Evolutionary conservation across 2,797 vertebrate genomes (phyloP), one percentile per base, ranked within the genome.

Genomic region (Peromyscus aztecus): DNA sequence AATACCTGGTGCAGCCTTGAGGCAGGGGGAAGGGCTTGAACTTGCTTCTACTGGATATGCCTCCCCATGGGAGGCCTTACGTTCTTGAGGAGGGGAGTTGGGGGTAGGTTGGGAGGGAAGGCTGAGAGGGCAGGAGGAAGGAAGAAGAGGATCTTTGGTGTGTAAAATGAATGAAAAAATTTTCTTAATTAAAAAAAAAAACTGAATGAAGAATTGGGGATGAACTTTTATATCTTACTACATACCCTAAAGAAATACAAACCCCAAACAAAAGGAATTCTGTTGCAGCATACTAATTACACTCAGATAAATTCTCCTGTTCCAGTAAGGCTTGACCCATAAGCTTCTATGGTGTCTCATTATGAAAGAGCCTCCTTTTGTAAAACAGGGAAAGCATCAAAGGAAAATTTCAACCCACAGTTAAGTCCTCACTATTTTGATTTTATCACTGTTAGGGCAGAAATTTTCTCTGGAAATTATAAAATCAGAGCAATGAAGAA

Each of bases 391-490:
- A 82, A 76, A 73, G 0, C 11, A 78, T n/a, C 21, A 80, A 84
- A 92, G 43, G 24, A 78, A 87, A 82, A 81, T 23, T 65, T 63
- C 82, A 86, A 80, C 8, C 3, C 34, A 88, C 3, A 80, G 4
- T 49, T 52, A 63, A 2, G 71, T 81, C 13, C 5, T 49, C 40
- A 27, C 3, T 65, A 89, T 78, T 31, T 16, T 73, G 24, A 71
- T 63, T 61, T 61, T 87, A 57, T 80, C 1, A 93, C 16, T 73
- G 8, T 80, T 83, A 37, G n/a, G 17, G 86, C 27, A n/a, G 23
- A 91, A 78, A 82, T 91, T 89, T 61, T 43, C 16, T 93, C 24
- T 91, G 52, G 17, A 23, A 49, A 78, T 93, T 91, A 43, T 11
- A 94, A 81, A 78, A 76, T 80, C 10, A 80, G 10, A 94, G 7